Conservation (phyloP, 2,888 invertebrate species). For the Agrypnus murinus region DNA sequence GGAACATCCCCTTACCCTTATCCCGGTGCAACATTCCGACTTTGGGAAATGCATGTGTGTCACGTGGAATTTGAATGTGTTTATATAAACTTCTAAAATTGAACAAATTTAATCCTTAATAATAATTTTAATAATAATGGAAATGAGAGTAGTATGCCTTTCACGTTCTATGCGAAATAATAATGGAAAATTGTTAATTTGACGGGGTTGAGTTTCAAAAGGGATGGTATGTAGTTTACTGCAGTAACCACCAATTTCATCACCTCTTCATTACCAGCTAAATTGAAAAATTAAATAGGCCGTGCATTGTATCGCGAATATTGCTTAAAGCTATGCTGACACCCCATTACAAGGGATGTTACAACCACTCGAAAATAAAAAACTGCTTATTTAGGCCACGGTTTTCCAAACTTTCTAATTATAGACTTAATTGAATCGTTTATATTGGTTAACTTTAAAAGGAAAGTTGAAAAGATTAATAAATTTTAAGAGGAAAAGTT, state of each 20-base stretch:
- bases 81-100: too few species aligned
- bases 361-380: constrained; percentile 31
- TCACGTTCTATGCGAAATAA: constrained; percentile 15
- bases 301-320: constrained; percentile 27
- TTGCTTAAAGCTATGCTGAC: constrained; percentile 10
- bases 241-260: constrained; percentile 28
- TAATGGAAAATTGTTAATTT: constrained; percentile 16
- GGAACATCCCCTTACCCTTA: constrained; percentile 59
- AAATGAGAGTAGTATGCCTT: neutral
- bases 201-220: neutral
- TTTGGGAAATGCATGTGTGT: constrained; percentile 37
- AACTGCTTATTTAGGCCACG: constrained; percentile 36
- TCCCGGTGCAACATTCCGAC: constrained; percentile 45
- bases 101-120: too few species aligned
- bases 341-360: constrained; percentile 27
- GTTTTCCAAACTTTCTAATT: constrained; percentile 53
- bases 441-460: constrained; percentile 58
- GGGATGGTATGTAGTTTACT: constrained; percentile 21
- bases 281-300: constrained; percentile 36
- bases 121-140: too few species aligned
- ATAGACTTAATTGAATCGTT: constrained; percentile 59
- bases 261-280: constrained; percentile 27
- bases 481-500: constrained; percentile 54
- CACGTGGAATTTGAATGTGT: constrained; percentile 3
- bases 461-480: constrained; percentile 55